A percentile compares a stretch with the other conserved stretches of the same genome.
These are phyloP conservation scores for Turdus rufiventris DNA, from an alignment of 2,113 vertebrate genomes.

Conservation along the genomic window DNA sequence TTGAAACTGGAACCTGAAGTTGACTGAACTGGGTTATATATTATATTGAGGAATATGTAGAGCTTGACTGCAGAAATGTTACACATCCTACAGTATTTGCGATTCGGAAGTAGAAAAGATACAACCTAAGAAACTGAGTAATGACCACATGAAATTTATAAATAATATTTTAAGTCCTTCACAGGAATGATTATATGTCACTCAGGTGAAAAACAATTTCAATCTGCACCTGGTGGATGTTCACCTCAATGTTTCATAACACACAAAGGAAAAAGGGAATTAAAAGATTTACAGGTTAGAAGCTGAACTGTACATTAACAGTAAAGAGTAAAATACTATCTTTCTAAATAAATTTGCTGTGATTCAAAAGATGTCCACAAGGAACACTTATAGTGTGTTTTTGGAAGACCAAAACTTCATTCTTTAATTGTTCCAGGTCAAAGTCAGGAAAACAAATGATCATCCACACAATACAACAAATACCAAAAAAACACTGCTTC, in stretches of 20 bases:
- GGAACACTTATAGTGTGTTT: neutral
- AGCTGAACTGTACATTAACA: neutral
- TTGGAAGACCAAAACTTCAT: neutral
- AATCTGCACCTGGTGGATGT: neutral
- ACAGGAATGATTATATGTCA: neutral
- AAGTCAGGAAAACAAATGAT: neutral
- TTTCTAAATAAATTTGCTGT: neutral
- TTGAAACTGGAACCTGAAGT: constrained; percentile 4
- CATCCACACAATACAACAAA: neutral
- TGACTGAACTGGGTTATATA: constrained; percentile 12
- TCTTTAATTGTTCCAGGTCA: neutral
- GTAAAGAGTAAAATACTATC: neutral
- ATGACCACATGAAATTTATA: neutral
- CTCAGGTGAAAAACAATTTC: neutral
- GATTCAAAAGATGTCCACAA: neutral
- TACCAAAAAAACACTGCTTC: neutral
- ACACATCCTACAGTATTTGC: neutral
- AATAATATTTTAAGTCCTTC: neutral
- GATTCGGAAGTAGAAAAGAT: neutral
- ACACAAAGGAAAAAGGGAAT: neutral
- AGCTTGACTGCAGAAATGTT: neutral
- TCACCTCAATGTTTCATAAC: neutral
- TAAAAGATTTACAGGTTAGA: neutral
- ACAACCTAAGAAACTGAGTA: neutral
- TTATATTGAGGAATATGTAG: neutral